Percentiles rank a stretch among this genome's conserved stretches.
Evolutionary conservation across 2,113 vertebrate genomes (phyloP).

Genomic region (Campylomormyrus tamandua): DNA sequence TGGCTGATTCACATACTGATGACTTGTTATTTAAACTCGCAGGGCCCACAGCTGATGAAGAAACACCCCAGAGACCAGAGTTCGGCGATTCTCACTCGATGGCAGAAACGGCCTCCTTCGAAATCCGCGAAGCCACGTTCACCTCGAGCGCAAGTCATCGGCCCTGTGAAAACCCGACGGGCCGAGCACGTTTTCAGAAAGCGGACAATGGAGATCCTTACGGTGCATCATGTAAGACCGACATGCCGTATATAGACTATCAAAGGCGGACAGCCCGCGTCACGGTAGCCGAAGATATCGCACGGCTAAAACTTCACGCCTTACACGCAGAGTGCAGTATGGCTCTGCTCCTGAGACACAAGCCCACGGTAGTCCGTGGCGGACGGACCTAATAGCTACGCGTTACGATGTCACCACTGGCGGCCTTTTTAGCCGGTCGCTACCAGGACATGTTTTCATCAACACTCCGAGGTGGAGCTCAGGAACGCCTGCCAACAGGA

Average conservation of each 20-base stretch:
- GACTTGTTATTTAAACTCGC: slow-evolving; percentile 38
- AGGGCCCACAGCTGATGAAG: slow-evolving; percentile 31
- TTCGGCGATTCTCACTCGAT: neutral
- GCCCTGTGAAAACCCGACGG: neutral
- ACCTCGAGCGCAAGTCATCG: neutral
- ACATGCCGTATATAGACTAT: neutral
- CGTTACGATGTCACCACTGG: neutral
- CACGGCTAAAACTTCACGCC: neutral
- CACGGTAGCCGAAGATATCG: neutral
- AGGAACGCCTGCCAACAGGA: neutral
- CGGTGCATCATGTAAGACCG: neutral
- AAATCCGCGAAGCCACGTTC: neutral
- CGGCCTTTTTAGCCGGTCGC: neutral
- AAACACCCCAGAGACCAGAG: slow-evolving; percentile 22
- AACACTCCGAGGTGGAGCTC: neutral
- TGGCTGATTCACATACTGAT: slow-evolving; percentile 39
- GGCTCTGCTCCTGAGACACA: neutral
- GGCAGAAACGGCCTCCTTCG: neutral
- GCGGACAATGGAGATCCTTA: neutral
- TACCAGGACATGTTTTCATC: neutral
- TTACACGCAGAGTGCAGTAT: neutral
- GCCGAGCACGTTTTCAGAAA: neutral
- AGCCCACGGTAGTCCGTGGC: too few relatives aligned
- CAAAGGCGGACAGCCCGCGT: neutral
- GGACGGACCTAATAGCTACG: neutral